These are phyloP conservation scores for Anolis apletophallus DNA, from an alignment of 2,797 vertebrate genomes.

Conservation along the genomic window DNA sequence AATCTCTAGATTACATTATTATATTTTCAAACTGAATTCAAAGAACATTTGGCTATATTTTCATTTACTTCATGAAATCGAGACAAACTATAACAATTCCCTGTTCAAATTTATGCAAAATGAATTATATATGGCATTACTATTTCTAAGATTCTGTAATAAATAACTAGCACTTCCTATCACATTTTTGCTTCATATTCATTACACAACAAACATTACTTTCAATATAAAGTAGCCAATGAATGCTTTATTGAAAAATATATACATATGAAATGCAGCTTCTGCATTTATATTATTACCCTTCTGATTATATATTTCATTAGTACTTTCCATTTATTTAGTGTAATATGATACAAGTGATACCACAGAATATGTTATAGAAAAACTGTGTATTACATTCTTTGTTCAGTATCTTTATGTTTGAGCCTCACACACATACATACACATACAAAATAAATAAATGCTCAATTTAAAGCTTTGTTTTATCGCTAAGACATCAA, in stretches of 20 bases:
- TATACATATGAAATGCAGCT: not conserved
- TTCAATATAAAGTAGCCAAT: slow-evolving; percentile 10
- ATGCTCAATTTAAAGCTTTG: not conserved
- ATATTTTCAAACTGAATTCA: not conserved
- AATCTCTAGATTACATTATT: not conserved
- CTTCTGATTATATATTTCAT: not conserved
- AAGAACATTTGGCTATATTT: not conserved
- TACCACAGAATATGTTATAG: not conserved
- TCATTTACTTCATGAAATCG: slow-evolving; percentile 15
- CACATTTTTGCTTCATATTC: not conserved
- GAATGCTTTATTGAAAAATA: not conserved
- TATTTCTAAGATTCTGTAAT: not conserved
- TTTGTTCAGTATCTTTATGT: not conserved
- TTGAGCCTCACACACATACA: not conserved
- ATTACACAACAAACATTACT: not conserved
- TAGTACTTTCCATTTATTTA: not conserved
- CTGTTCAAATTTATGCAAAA: not conserved
- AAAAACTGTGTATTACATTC: not conserved
- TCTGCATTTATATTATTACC: slow-evolving; percentile 10
- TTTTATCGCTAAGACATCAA: not conserved
- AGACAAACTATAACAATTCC: not conserved
- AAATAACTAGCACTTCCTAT: not conserved
- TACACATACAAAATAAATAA: not conserved
- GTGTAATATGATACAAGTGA: not conserved
- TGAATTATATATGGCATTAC: not conserved